A percentile compares a stretch with the other conserved stretches of the same genome.
These are phyloP conservation scores for Geophilus truncorum DNA, from an alignment of 2,888 invertebrate genomes.

Conservation along the genomic window DNA sequence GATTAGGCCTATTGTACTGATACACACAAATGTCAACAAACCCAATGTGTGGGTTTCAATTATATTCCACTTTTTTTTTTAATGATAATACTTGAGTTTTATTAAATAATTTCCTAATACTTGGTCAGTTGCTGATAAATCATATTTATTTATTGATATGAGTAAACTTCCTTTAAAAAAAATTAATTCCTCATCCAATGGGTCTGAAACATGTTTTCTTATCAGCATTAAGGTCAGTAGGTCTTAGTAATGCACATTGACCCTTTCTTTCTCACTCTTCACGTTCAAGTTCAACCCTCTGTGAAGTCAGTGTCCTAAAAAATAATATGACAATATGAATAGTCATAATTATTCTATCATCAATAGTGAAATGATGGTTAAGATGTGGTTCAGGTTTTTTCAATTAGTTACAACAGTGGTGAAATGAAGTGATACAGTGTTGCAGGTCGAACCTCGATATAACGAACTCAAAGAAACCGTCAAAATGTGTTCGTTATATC, in stretches of 20 bases:
- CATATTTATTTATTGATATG: too few relatives aligned
- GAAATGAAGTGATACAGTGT: too few relatives aligned
- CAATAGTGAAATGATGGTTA: not conserved
- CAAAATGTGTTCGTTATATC: too few relatives aligned
- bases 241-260: conserved; percentile 1
- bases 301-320: not conserved
- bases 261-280: conserved; percentile 1
- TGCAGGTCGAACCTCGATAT: too few relatives aligned
- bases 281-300: conserved; percentile 10
- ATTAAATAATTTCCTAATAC: too few relatives aligned
- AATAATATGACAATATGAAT: not conserved
- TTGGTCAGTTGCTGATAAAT: too few relatives aligned
- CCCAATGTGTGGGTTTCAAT: not conserved
- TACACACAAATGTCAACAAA: not conserved
- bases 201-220: not conserved
- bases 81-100: not conserved
- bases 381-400: too few relatives aligned
- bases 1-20: not conserved
- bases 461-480: too few relatives aligned
- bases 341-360: not conserved
- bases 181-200: not conserved
- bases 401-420: too few relatives aligned
- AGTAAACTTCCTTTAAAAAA: not conserved
- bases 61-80: not conserved
- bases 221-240: not conserved